A percentile compares a stretch with the other conserved stretches of the same genome.
Evolutionary conservation across 2,888 invertebrate genomes (phyloP).

Genomic region (Drosophila koepferae): DNA sequence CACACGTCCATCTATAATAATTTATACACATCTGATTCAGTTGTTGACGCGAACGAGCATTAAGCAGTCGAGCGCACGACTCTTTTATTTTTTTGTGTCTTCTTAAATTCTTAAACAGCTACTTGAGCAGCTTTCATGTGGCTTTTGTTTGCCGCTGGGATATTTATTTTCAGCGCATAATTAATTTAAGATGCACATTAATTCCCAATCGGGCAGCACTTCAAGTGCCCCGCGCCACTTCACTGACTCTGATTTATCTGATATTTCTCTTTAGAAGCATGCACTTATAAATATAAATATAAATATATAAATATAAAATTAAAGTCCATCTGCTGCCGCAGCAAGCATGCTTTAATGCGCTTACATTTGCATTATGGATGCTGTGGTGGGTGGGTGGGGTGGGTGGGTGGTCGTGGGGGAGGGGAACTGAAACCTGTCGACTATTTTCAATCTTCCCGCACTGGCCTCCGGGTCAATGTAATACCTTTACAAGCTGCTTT

Average conservation of each 20-base stretch:
- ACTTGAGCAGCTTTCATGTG: conserved; percentile 66
- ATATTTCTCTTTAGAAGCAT: background rate
- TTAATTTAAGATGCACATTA: conserved; percentile 73
- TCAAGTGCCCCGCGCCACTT: conserved; percentile 63
- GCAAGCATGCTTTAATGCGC: background rate
- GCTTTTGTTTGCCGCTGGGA: conserved; percentile 59
- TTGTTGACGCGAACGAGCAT: background rate
- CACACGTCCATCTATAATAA: background rate
- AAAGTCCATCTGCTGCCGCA: background rate
- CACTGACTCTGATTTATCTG: conserved; percentile 35
- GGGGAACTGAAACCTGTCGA: background rate
- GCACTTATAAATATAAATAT: background rate
- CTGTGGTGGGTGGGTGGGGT: too few relatives aligned
- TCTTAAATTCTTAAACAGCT: conserved; percentile 48
- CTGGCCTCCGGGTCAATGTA: background rate
- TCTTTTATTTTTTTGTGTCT: background rate
- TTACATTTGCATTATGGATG: conserved; percentile 7
- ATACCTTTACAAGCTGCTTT: background rate
- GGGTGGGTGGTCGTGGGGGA: background rate
- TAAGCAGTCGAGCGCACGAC: background rate
- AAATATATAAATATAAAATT: background rate
- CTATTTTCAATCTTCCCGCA: background rate
- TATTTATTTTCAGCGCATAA: conserved; percentile 72
- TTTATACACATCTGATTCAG: background rate
- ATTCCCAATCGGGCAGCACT: conserved; percentile 55